phyloP scores from a whole-genome alignment of 1,140 invertebrate genomes.

The Dendroctonus ponderosae region DNA sequence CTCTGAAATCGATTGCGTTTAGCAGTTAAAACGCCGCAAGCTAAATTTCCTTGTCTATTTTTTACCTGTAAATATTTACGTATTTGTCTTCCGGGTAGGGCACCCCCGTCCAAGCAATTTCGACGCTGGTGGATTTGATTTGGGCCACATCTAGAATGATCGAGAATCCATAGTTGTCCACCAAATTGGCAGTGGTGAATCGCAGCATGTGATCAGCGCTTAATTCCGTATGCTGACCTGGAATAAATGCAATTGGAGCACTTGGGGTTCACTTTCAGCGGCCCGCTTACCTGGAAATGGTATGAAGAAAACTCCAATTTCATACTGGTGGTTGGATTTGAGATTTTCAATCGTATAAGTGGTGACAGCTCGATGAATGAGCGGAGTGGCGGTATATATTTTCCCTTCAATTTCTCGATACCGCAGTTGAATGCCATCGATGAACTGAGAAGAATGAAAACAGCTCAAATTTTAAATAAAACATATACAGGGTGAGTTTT shows the following conservation, averaged over 20 bases:
- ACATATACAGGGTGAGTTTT: too few species aligned
- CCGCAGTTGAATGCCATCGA: slow-evolving; percentile 69
- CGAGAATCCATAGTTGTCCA: slow-evolving; percentile 69
- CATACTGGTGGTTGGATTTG: slow-evolving; percentile 69
- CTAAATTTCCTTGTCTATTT: too few species aligned
- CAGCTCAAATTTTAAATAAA: too few species aligned
- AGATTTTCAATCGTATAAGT: slow-evolving; percentile 71
- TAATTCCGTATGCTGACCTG: slow-evolving; percentile 69
- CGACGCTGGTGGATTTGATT: slow-evolving; percentile 72
- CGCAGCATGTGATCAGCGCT: slow-evolving; percentile 66
- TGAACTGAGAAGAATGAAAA: slow-evolving; percentile 49
- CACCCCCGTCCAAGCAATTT: slow-evolving; percentile 78
- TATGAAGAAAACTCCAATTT: slow-evolving; percentile 74
- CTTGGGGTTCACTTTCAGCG: neutral
- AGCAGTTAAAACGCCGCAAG: neutral
- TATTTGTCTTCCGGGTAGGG: slow-evolving; percentile 85
- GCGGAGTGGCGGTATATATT: slow-evolving; percentile 70
- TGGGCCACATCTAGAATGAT: slow-evolving; percentile 71
- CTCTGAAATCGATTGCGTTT: slow-evolving; percentile 40
- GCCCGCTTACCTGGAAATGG: slow-evolving; percentile 57
- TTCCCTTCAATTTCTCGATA: slow-evolving; percentile 71
- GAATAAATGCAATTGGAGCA: neutral
- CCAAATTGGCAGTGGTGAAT: slow-evolving; percentile 59
- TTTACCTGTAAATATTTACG: slow-evolving; percentile 81
- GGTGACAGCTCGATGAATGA: slow-evolving; percentile 74